phyloP scores from a whole-genome alignment of 2,888 invertebrate species.

The Pterostichus madidus region DNA sequence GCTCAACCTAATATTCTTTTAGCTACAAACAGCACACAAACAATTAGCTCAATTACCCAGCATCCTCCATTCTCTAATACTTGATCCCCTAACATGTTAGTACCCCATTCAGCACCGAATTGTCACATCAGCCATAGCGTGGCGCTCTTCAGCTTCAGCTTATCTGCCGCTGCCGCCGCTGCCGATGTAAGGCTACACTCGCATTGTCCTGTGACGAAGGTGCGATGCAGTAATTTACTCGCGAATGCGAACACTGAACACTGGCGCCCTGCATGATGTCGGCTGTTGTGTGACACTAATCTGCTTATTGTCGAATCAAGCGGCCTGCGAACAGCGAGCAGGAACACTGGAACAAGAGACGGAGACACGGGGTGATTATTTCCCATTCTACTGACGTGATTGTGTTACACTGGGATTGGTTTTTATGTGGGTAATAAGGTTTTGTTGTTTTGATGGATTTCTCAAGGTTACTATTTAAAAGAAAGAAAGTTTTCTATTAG shows the following conservation, averaged over 20 bases:
- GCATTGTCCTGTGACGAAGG: constrained; percentile 19
- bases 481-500: constrained; percentile 12
- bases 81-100: too few species aligned
- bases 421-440: constrained; percentile 29
- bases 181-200: too few species aligned
- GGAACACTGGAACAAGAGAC: constrained; percentile 12
- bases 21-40: too few species aligned
- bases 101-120: too few species aligned
- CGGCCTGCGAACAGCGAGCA: neutral
- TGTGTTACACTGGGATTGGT: constrained; percentile 36
- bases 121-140: too few species aligned
- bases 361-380: constrained; percentile 32
- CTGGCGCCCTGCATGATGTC: neutral
- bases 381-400: constrained; percentile 29
- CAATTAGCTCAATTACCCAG: too few species aligned
- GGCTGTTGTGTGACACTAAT: constrained; percentile 25
- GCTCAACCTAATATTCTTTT: too few species aligned
- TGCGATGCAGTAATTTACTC: constrained; percentile 22
- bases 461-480: constrained; percentile 5
- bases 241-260: constrained; percentile 1
- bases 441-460: constrained; percentile 44
- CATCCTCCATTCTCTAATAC: too few species aligned
- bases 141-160: too few species aligned
- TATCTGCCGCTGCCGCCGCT: too few species aligned
- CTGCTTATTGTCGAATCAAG: constrained; percentile 48